phyloP scores from a whole-genome alignment of 2,888 invertebrate species.

The Rhingia campestris region DNA sequence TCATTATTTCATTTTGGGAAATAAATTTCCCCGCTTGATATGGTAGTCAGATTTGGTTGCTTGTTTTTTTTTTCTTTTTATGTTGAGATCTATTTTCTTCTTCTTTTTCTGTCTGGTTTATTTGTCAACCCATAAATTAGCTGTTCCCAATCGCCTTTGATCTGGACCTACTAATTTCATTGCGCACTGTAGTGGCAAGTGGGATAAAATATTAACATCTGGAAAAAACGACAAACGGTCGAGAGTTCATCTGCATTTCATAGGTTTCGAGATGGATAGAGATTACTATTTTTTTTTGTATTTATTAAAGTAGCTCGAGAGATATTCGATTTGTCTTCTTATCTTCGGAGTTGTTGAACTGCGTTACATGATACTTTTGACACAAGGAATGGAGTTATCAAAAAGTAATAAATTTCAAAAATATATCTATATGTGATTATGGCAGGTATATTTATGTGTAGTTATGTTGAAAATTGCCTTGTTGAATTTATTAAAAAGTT shows the following conservation, averaged over 20 bases:
- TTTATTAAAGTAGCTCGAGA: slow-evolving; percentile 49
- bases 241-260: slow-evolving; percentile 59
- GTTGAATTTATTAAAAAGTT: slow-evolving; percentile 53
- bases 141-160: slow-evolving; percentile 72
- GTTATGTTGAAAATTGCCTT: slow-evolving; percentile 20
- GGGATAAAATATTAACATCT: slow-evolving; percentile 70
- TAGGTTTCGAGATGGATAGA: slow-evolving; percentile 22
- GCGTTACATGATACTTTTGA: slow-evolving; percentile 48
- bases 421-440: not conserved
- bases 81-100: slow-evolving; percentile 68
- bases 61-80: slow-evolving; percentile 69
- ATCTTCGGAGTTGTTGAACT: slow-evolving; percentile 36
- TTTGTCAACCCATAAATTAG: slow-evolving; percentile 73
- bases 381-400: slow-evolving; percentile 51
- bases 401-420: slow-evolving; percentile 9
- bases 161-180: slow-evolving; percentile 73
- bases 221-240: slow-evolving; percentile 41
- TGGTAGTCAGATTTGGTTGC: slow-evolving; percentile 74
- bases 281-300: slow-evolving; percentile 8
- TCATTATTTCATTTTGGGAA: slow-evolving; percentile 71
- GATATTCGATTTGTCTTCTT: slow-evolving; percentile 44
- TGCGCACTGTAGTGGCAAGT: slow-evolving; percentile 70
- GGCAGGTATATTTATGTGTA: no score
- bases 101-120: slow-evolving; percentile 47
- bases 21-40: slow-evolving; percentile 72